phyloP scores from a whole-genome alignment of 2,888 invertebrate genomes.

The Ormyrus rosae region DNA sequence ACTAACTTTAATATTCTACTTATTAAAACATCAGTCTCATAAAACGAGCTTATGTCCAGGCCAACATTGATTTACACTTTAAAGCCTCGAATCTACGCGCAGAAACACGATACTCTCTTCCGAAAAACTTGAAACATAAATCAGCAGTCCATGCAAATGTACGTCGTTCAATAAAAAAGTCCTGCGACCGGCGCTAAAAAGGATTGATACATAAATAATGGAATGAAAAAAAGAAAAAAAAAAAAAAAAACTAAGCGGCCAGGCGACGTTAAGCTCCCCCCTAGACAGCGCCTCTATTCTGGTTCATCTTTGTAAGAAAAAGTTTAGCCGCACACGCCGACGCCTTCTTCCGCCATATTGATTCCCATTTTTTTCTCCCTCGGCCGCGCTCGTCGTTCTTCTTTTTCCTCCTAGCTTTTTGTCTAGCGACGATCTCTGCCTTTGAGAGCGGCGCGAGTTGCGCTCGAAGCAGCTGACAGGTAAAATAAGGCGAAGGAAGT shows the following conservation, averaged over 20 bases:
- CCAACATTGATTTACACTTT: background rate
- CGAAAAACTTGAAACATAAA: no score
- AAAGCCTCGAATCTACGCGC: background rate
- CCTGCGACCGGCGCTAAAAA: background rate
- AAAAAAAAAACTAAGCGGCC: no score
- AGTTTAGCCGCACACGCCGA: background rate
- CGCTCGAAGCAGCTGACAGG: slow-evolving; percentile 7
- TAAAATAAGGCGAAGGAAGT: slow-evolving; percentile 26
- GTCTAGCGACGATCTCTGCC: slow-evolving; percentile 28
- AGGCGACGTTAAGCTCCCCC: no score
- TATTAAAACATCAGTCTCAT: no score
- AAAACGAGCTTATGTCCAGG: no score
- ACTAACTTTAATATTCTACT: no score
- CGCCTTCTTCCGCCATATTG: slow-evolving; percentile 31
- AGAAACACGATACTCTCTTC: background rate
- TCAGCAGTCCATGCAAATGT: background rate
- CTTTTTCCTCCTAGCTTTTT: slow-evolving; percentile 17
- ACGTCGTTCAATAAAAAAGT: background rate
- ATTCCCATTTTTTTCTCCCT: slow-evolving; percentile 28
- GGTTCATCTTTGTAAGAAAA: slow-evolving; percentile 29
- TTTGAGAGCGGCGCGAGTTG: slow-evolving; percentile 28
- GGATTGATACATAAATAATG: slow-evolving; percentile 20
- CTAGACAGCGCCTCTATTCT: background rate
- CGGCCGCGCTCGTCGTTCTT: background rate
- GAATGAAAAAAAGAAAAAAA: background rate